Conservation (phyloP, 2,888 invertebrate species). For the Galerucella nymphaeae region DNA sequence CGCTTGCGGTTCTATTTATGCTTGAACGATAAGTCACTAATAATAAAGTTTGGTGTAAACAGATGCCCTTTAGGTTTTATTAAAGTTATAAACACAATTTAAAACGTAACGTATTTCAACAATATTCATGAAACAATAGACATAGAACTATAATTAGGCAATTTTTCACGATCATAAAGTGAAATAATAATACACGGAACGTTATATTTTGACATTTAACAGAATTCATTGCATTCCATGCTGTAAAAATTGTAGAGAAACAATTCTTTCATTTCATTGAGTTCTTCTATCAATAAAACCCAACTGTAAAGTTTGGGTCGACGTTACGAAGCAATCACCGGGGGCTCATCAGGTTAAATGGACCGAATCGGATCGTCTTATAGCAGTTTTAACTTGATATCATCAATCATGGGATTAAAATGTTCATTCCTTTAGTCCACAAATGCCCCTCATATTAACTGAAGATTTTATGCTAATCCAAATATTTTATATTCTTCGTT, state of each 20-base stretch:
- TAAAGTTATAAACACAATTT: background rate
- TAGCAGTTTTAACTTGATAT: constrained; percentile 59
- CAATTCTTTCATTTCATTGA: background rate
- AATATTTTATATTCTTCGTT: constrained; percentile 25
- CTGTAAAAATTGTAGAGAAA: background rate
- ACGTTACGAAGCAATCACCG: constrained; percentile 59
- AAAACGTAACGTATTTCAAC: background rate
- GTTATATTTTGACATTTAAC: too few relatives aligned
- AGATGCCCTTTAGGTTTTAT: constrained; percentile 31
- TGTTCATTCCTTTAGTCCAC: constrained; percentile 58
- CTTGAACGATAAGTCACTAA: constrained; percentile 34
- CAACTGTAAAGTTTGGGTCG: constrained; percentile 41
- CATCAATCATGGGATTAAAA: constrained; percentile 64
- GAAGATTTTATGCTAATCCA: constrained; percentile 58
- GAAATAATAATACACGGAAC: too few relatives aligned
- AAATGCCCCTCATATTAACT: constrained; percentile 58
- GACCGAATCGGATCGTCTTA: constrained; percentile 64
- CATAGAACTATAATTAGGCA: background rate
- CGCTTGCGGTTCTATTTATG: constrained; percentile 46
- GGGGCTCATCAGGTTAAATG: constrained; percentile 65
- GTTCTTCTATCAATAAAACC: background rate
- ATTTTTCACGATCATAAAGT: too few relatives aligned
- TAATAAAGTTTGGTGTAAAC: constrained; percentile 37
- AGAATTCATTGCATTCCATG: too few relatives aligned
- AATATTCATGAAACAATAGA: background rate